Base-by-base conservation (phyloP, 2,113 vertebrate species). In the Pseudorhombus dupliciocellatus region DNA sequence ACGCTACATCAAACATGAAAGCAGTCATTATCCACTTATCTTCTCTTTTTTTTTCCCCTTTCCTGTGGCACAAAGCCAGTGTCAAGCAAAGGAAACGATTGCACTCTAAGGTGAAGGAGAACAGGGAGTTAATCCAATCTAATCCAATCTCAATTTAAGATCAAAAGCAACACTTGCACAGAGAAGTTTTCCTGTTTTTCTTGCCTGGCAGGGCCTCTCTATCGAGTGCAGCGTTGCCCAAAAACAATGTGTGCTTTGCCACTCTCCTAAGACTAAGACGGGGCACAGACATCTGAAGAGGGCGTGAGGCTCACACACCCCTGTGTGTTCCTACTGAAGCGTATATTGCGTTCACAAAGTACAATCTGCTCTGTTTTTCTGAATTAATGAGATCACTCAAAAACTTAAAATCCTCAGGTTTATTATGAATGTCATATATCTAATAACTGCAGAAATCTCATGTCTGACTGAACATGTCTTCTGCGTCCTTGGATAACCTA, bases 101-200 rank as follows among this genome's bases (percentile, higher is more conserved):
- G 37, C 61, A 52, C 71, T 75, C 60, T 24, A 37, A 69, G 66
- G 77, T 79, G 68, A 77, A 53, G 44, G 59, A 34, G 46, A 50
- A 80, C 56, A 68, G 64, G 34, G 64, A 78, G 66, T 54, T 79
- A 87, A 89, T 90, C 76, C 72, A 82, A 73, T 74, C 71, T 75
- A 86, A 90, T 85, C 77, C 84, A 80, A 85, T 89, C 84, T 83
- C 68, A 86, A 84, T 81, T 83, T 68, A 22, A 85, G 72, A 88
- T 91, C 84, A 91, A 88, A 91, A 76, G 51, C 42, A 68, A 74
- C 70, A 63, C 68, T 77, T 78, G 64, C 34, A 73, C 31, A 61
- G 48, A 80, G 58, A 80, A 31, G 75, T 79, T 80, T 80, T 64
- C 24, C 58, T 80, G 57, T 80, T 84, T 77, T 84, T 80, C 64